These are phyloP conservation scores for Sceloporus undulatus DNA, from an alignment of 2,113 vertebrate genomes.

Conservation along the genomic window DNA sequence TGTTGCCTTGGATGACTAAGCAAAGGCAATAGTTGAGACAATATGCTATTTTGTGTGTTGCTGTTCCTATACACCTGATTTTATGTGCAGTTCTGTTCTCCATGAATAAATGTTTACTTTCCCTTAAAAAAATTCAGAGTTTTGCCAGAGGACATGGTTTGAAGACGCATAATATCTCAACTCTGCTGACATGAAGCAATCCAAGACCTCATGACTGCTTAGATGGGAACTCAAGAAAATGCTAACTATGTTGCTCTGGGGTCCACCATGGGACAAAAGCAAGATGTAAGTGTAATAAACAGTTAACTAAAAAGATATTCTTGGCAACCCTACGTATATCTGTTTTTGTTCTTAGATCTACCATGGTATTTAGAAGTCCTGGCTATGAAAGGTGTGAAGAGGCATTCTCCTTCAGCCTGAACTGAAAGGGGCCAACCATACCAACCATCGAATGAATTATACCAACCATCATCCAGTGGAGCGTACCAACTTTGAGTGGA, in stretches of 20 bases:
- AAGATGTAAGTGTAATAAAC: neutral
- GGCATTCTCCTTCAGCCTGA: neutral
- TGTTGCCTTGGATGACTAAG: constrained; percentile 5
- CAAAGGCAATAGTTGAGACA: neutral
- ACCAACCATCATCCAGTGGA: neutral
- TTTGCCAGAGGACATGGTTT: neutral
- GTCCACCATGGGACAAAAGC: neutral
- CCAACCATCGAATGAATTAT: neutral
- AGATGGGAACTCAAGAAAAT: neutral
- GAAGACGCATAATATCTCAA: neutral
- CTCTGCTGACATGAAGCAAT: neutral
- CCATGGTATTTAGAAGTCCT: neutral
- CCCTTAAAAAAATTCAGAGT: neutral
- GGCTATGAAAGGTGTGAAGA: neutral
- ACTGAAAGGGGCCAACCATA: too few relatives aligned
- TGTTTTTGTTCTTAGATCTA: neutral
- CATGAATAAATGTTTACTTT: constrained; percentile 16
- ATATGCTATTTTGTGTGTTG: neutral
- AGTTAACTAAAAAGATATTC: neutral
- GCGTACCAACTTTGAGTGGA: too few relatives aligned
- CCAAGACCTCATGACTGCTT: neutral
- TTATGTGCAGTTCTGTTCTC: constrained; percentile 6
- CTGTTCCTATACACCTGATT: neutral
- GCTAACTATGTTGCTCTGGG: neutral
- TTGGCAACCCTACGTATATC: too few relatives aligned